Evolutionary conservation across 2,113 vertebrate genomes (phyloP), one percentile per base, ranked within the genome.

Genomic region (Pyxicephalus adspersus): DNA sequence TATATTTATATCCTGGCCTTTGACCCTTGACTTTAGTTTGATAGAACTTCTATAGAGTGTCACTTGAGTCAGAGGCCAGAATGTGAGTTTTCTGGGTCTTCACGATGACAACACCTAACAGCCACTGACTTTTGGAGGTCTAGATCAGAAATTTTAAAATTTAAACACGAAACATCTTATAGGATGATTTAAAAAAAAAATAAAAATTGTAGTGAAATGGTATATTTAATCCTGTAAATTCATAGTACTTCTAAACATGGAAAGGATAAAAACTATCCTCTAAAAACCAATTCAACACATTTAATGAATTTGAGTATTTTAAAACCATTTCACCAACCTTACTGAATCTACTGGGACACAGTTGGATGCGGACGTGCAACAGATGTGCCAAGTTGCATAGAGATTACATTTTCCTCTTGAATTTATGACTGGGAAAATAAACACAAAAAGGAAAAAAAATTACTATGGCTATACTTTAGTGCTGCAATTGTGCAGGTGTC

Each of bases 371-470:
- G 13, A 72, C 28, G 22, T 50, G 31, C 34, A 80, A 72, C 67
- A 80, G 55, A 80, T 80, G 67, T 64, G 58, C 78, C 67, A 80
- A 64, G 67, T 64, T 80, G 67, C 67, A 64, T 54, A 45, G 5
- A 65, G 61, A 77, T 77, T 65, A 64, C 38, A 80, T 80, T 80
- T 72, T 72, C 57, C 51, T 38, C 34, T 63, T 72, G 28, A 52
- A 80, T 80, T 72, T 80, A 80, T 72, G 67, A 73, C 57, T 70
- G 45, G 38, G 45, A 80, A 80, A 80, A 80, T 72, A 80, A 80
- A 80, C 78, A 72, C 57, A 50, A 79, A 57, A 78, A 66, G 58
- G 60, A 29, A 65, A 64, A 64, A 64, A 20, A 25, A 51, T 80
- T 61, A 64, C 67, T 72, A 31, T 63, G 51, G 67, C 67, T 28